These are phyloP conservation scores for Streptopelia turtur DNA, from an alignment of 2,797 vertebrate species.

Conservation along the genomic window DNA sequence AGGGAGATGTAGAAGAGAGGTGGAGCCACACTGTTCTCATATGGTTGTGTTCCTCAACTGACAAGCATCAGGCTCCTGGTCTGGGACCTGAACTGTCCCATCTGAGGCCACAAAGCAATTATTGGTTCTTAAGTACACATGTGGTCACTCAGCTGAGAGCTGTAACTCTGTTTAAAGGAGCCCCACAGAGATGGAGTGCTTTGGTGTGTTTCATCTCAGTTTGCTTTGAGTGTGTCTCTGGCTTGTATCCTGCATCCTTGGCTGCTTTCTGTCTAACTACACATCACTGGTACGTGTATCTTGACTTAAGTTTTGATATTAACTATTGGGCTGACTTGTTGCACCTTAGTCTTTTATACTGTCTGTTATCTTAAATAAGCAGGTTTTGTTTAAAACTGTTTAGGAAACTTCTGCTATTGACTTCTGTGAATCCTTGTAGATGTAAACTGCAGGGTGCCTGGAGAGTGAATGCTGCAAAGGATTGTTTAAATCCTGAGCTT, in stretches of 20 bases:
- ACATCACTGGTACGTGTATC: accelerated
- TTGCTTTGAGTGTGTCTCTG: accelerated
- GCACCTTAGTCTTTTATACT: not conserved
- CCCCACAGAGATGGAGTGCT: accelerated
- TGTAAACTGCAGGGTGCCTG: not conserved
- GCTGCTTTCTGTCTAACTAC: not conserved
- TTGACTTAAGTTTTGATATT: not conserved
- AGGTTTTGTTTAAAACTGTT: not conserved
- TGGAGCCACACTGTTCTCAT: not conserved
- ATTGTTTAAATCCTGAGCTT: not conserved
- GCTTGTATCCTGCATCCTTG: not conserved
- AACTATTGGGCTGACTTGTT: not conserved
- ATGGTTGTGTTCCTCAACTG: not conserved
- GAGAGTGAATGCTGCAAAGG: not conserved
- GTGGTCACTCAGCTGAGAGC: not conserved
- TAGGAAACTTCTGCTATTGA: not conserved
- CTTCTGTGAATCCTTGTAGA: not conserved
- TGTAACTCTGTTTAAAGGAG: not conserved
- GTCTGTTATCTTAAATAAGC: not conserved
- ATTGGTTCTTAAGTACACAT: not conserved
- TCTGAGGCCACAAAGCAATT: not conserved
- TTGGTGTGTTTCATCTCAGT: accelerated
- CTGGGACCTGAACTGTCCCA: not conserved
- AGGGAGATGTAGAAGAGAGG: not conserved
- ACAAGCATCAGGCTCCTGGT: not conserved